Evolutionary conservation across 1,140 invertebrate genomes (phyloP), one percentile per base, ranked within the genome.

Genomic region (Pachyrhynchus sulphureomaculatus): DNA sequence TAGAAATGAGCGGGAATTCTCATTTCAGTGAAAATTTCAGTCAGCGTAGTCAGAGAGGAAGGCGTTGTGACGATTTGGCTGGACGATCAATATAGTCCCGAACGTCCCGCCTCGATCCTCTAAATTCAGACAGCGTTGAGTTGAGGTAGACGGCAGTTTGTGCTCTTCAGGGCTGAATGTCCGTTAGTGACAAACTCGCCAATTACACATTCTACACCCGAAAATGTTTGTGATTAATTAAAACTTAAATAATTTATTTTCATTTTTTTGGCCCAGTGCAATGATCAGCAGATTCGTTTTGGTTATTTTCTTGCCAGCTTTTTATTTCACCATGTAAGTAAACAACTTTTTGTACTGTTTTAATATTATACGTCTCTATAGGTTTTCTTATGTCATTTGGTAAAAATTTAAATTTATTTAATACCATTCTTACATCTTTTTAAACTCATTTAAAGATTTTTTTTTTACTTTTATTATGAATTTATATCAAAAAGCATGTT

Each of bases 301-400:
- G 2, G 41, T 17, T 51, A 15, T 60, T 60, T 62, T 62, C 18
- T 41, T 62, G 10, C 39, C 42, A 24, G 29, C 17, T 5, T 24
- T 48, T 54, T 62, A 48, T 54, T 20, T 54, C 21, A 36, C 24
- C 17, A 53, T 32, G 59, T 62, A 48, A 62, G 59, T 62, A 62
- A 62, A 62, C 34, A 62, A 44, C 18, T 34, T 45, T 5, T 45
- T 56, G 10, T 15, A 13, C n/a, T 48, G 2, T 12, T 48, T 9
- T 48, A 24, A 12, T 48, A 15, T 37, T 32, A 32, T 6, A 32
- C n/a, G n/a, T n/a, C n/a, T n/a, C n/a, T n/a, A n/a, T n/a, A n/a
- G n/a, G n/a, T n/a, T n/a, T n/a, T n/a, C n/a, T n/a, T n/a, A n/a
- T n/a, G n/a, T n/a, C n/a, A n/a, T n/a, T n/a, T n/a, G n/a, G n/a